Evolutionary conservation across 2,888 invertebrate species (phyloP).

Genomic region (Nomada ferruginata): DNA sequence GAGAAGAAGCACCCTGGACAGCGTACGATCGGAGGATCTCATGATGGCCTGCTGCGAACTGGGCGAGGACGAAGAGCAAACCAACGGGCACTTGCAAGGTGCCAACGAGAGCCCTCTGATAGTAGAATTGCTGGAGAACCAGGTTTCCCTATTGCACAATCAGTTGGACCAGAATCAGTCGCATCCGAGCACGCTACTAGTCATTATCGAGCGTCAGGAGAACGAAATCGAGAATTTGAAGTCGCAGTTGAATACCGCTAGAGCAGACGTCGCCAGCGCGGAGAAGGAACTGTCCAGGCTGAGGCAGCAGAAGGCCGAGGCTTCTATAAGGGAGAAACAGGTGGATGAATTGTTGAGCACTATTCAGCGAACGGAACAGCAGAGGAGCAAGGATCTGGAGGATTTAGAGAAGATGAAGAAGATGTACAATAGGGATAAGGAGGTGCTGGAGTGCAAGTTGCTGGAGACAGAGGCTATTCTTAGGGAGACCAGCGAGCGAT

Average conservation of each 20-base stretch:
- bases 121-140: constrained; percentile 80
- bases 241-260: constrained; percentile 88
- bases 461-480: constrained; percentile 89
- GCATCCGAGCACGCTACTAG: constrained; percentile 81
- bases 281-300: constrained; percentile 91
- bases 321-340: constrained; percentile 89
- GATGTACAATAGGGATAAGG: constrained; percentile 88
- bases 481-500: constrained; percentile 89
- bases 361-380: constrained; percentile 92
- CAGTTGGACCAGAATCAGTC: constrained; percentile 78
- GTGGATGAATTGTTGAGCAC: constrained; percentile 91
- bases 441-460: constrained; percentile 88
- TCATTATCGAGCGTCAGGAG: constrained; percentile 87
- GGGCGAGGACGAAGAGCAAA: constrained; percentile 86
- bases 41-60: constrained; percentile 85
- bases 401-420: constrained; percentile 87
- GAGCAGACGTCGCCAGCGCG: constrained; percentile 87
- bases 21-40: constrained; percentile 87
- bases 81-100: constrained; percentile 74
- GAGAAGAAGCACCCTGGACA: constrained; percentile 88
- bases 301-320: constrained; percentile 89
- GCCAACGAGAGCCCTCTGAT: constrained; percentile 78
- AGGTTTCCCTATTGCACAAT: constrained; percentile 77
- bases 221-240: constrained; percentile 90
- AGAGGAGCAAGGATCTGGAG: constrained; percentile 90